Conservation (phyloP, 1,140 invertebrate species). For the Geopemphigus sp. region DNA sequence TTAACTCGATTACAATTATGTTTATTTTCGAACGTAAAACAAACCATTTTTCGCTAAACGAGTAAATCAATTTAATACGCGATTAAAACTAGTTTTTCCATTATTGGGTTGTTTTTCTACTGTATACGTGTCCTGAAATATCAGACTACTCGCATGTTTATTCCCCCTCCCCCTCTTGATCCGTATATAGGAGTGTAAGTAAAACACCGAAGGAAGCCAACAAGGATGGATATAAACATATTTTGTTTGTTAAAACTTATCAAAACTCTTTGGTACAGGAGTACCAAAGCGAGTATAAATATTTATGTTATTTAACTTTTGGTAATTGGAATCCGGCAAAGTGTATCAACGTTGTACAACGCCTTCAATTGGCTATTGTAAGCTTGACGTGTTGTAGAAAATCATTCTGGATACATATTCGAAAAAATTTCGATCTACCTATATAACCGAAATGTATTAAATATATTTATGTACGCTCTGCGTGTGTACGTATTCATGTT, state of each 20-base stretch:
- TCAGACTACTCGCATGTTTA: no score
- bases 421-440: background rate
- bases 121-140: no score
- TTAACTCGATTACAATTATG: background rate
- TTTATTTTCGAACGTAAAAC: background rate
- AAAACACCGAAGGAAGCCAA: no score
- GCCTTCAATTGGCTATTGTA: background rate
- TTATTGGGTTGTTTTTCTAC: no score
- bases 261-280: background rate
- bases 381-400: slow-evolving; percentile 2
- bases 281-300: background rate
- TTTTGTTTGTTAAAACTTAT: background rate
- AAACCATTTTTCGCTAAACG: no score
- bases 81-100: no score
- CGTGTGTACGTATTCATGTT: background rate
- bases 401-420: background rate
- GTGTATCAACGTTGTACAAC: background rate
- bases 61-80: no score
- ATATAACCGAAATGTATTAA: background rate
- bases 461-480: background rate
- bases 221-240: background rate
- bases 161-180: no score
- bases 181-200: background rate
- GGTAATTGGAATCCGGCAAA: background rate
- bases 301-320: slow-evolving; percentile 14